Evolutionary conservation across 1,140 invertebrate genomes (phyloP).

Genomic region (Parasteatoda tepidariorum): DNA sequence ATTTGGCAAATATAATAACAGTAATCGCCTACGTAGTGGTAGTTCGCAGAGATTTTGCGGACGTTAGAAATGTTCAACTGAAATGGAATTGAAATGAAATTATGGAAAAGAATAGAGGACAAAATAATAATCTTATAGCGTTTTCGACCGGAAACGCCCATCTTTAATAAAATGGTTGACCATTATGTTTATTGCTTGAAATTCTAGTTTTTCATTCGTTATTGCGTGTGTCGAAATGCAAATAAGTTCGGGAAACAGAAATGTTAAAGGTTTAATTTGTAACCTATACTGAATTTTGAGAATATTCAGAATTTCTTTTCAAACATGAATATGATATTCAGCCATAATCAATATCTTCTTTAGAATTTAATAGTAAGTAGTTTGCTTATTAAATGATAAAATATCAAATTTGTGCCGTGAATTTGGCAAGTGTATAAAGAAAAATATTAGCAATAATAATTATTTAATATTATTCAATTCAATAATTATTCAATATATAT

Average conservation of each 20-base stretch:
- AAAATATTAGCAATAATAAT: no score
- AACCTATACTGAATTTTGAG: no score
- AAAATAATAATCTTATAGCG: background rate
- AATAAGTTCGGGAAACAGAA: slow-evolving; percentile 31
- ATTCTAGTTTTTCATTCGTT: slow-evolving; percentile 1
- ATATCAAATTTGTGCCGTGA: no score
- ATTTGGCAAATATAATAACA: background rate
- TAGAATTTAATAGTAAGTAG: no score
- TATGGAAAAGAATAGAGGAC: slow-evolving; percentile 7
- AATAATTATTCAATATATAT: no score
- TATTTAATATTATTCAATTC: no score
- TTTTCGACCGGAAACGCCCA: background rate
- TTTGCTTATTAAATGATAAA: no score
- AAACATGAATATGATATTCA: no score
- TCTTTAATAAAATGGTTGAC: slow-evolving; percentile 35
- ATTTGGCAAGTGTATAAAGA: no score
- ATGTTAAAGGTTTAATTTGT: slow-evolving; percentile 10
- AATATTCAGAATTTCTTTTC: no score
- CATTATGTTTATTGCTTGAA: slow-evolving; percentile 34
- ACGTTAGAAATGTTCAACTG: slow-evolving; percentile 18
- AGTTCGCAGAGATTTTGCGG: background rate
- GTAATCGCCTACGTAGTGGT: background rate
- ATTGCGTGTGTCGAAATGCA: slow-evolving; percentile 29
- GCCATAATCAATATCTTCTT: no score
- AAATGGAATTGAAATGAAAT: slow-evolving; percentile 39